Evolutionary conservation across 2,888 invertebrate species (phyloP), one percentile per base, ranked within the genome.

Genomic region (Philereme vetulata): DNA sequence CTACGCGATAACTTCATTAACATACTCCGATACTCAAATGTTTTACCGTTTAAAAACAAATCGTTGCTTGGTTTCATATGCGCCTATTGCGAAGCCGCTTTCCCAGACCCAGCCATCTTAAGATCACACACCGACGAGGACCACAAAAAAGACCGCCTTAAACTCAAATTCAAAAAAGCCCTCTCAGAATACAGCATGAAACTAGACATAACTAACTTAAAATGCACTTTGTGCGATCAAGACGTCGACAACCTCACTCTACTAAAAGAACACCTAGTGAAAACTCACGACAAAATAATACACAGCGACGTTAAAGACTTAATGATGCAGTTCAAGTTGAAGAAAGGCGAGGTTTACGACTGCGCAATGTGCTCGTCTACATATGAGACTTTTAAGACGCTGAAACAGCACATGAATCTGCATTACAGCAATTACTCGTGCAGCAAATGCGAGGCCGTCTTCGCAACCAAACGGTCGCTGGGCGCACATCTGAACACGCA

Each of bases 401-500:
- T 90, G 1, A 88, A 90, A 42, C 53, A 85, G 0, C 90, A 90
- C 62, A 90, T 90, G 90, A 90, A 90, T 4, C 78, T 82, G 0
- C 90, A 90, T 63, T 90, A 80, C 57, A 78, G 85, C 38, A 90
- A 90, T 32, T 88, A 85, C 11, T 81, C 89, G 0, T 90, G 90
- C 60, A 81, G 81, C 10, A 84, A 85, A 11, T 91, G 90, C 40
- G 90, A 86, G 4, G 72, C 85, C 0, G 72, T 85, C 0, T 91
- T 90, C 4, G 85, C 85, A 0, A 90, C 88, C 83, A 0, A 77
- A 82, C 0, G 90, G 86, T 0, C 90, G 83, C 42, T 82, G 84
- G 0, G 86, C 4, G 53, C 89, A 0, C 0, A 90, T 84, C 87
- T 0, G 81, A 83, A 66, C 82, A 87, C 88, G 0, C 43, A 89